Evolutionary conservation across 2,888 invertebrate species (phyloP), one percentile per base, ranked within the genome.

Genomic region (Calameuta pallipes): DNA sequence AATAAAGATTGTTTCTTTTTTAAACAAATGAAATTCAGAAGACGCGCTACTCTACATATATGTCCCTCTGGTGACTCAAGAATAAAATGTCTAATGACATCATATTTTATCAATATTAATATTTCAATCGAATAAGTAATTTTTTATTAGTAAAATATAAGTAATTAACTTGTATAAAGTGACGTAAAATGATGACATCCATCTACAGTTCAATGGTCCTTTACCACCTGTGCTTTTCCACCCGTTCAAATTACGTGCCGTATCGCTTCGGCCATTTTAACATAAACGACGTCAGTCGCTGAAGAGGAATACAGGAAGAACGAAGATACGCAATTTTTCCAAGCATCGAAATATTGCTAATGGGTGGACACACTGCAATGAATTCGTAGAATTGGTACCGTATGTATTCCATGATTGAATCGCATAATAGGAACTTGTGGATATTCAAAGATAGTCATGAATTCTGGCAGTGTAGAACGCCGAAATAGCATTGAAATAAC

Each of bases 401-500:
- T 56, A 56, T 23, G 56, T 56, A 56, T 56, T 56, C 9, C 56
- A 56, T 56, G 56, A 56, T 56, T 56, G 56, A 56, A 56, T 23
- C 56, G 56, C 23, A 56, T 56, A 56, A 56, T 56, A 56, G 56
- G 56, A 56, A 56, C 56, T 56, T 56, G 56, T 9, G 56, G 56
- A 56, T 23, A 23, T 56, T 56, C 23, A 71, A 75, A 76, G 77
- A 81, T 81, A 80, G 82, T 79, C 85, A 85, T 84, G 85, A 82
- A 80, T 82, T 82, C 79, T 71, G 56, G 80, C 69, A 76, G 76
- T 82, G 80, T 83, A 83, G 84, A 84, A 84, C 80, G 84, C 74
- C 85, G 83, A 81, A 85, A 84, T 83, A 82, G 80, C 78, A 77
- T 31, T 78, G 82, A 80, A 83, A 78, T 83, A 83, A 80, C 74